Percentiles rank a stretch among this genome's conserved stretches.
phyloP scores from a whole-genome alignment of 2,797 vertebrate genomes.

The Hozukius guyotensis region DNA sequence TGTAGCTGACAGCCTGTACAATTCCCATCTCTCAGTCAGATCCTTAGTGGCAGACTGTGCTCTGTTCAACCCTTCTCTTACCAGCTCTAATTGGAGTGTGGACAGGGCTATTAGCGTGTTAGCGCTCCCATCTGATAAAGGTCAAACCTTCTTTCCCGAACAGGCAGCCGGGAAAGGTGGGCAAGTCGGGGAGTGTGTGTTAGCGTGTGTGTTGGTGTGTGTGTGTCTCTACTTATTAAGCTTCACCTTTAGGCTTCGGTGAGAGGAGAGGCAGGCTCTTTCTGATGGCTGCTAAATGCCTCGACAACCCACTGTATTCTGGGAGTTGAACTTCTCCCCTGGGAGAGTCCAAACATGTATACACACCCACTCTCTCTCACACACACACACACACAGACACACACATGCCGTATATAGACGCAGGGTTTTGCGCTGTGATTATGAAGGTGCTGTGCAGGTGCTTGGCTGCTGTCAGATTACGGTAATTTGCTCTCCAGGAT shows the following conservation, averaged over 20 bases:
- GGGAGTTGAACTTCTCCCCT: constrained; percentile 46
- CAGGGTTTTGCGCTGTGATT: constrained; percentile 25
- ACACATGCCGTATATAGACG: background rate
- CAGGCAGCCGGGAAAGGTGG: constrained; percentile 41
- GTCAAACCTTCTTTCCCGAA: constrained; percentile 65
- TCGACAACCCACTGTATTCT: constrained; percentile 35
- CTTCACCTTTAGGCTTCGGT: constrained; percentile 62
- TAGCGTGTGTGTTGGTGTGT: constrained; percentile 12
- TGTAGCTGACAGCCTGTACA: constrained; percentile 34
- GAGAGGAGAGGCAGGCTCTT: constrained; percentile 17
- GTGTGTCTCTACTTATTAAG: constrained; percentile 47
- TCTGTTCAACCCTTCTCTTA: constrained; percentile 49
- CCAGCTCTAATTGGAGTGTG: constrained; percentile 77
- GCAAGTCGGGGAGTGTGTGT: background rate
- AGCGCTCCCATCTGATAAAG: constrained; percentile 77
- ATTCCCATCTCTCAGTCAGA: constrained; percentile 45
- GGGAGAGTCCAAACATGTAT: constrained; percentile 11
- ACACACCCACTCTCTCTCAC: background rate
- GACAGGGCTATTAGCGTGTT: constrained; percentile 76
- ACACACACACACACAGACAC: constrained; percentile 1
- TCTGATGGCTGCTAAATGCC: constrained; percentile 56
- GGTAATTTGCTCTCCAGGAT: constrained; percentile 68
- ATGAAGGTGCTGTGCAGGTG: constrained; percentile 60
- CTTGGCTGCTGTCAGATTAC: constrained; percentile 66
- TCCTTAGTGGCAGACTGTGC: constrained; percentile 41